phyloP scores from a whole-genome alignment of 2,113 vertebrate species.

The Bambusicola thoracicus region DNA sequence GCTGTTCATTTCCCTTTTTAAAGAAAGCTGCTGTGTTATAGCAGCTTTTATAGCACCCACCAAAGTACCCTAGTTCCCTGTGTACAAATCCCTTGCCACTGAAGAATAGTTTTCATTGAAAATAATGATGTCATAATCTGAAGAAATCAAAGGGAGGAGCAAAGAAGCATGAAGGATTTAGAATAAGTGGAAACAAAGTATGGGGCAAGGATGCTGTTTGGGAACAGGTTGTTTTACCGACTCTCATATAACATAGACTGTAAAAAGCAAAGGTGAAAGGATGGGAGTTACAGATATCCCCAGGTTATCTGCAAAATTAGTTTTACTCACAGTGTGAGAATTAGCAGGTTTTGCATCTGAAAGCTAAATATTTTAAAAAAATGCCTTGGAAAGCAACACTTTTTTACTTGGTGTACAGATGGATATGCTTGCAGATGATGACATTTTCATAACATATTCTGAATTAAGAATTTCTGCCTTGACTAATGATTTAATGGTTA shows the following conservation, averaged over 20 bases:
- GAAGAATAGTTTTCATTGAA: neutral
- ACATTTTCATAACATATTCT: conserved; percentile 31
- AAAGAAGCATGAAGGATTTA: neutral
- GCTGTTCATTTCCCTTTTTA: neutral
- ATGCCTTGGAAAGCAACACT: neutral
- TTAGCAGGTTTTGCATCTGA: neutral
- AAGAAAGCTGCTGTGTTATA: neutral
- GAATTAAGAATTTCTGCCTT: conserved; percentile 35
- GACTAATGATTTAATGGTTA: conserved; percentile 43
- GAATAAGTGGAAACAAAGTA: neutral
- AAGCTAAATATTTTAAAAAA: conserved; percentile 4
- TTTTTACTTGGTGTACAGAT: conserved; percentile 20
- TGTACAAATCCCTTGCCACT: neutral
- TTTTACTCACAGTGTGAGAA: neutral
- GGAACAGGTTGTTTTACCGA: neutral
- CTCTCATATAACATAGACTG: neutral
- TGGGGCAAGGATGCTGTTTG: neutral
- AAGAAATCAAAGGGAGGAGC: neutral
- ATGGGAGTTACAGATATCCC: neutral
- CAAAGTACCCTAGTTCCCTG: neutral
- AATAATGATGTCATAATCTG: neutral
- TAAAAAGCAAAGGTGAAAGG: neutral
- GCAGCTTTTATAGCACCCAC: neutral
- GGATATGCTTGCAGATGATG: neutral
- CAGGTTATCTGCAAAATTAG: neutral